Conservation (phyloP, 2,797 vertebrate genomes). For the Spinibarbus caldwelli region DNA sequence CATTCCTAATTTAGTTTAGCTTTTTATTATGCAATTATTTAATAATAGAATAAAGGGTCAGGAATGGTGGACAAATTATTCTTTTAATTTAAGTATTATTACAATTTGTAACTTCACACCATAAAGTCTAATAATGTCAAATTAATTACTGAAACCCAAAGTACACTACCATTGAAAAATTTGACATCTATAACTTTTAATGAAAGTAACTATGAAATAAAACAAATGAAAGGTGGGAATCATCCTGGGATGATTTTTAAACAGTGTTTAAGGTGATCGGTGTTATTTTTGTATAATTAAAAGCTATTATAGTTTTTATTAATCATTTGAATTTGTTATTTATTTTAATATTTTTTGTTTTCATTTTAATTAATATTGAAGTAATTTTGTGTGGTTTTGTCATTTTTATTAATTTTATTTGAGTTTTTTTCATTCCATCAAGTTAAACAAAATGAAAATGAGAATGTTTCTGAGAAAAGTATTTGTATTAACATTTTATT, state of each 20-base stretch:
- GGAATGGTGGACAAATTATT: neutral
- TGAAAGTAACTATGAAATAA: neutral
- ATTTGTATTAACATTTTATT: neutral
- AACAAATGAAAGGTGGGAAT: neutral
- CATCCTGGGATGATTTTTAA: neutral
- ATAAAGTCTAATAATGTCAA: neutral
- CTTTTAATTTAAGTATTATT: neutral
- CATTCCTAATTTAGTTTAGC: constrained; percentile 9
- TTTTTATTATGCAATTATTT: constrained; percentile 9
- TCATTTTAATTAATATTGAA: neutral
- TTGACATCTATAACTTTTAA: neutral
- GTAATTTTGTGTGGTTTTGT: neutral
- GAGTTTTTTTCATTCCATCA: too few species aligned
- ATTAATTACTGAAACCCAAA: neutral
- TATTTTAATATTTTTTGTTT: neutral
- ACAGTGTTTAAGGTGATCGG: neutral
- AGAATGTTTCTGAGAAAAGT: neutral
- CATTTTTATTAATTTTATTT: neutral
- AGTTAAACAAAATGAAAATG: too few species aligned
- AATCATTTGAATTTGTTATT: neutral
- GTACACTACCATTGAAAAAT: neutral
- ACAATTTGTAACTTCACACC: neutral
- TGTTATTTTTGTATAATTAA: neutral
- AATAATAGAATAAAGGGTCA: neutral
- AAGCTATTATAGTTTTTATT: too few species aligned